phyloP scores from a whole-genome alignment of 2,113 vertebrate species.

The Ageneiosus marmoratus region DNA sequence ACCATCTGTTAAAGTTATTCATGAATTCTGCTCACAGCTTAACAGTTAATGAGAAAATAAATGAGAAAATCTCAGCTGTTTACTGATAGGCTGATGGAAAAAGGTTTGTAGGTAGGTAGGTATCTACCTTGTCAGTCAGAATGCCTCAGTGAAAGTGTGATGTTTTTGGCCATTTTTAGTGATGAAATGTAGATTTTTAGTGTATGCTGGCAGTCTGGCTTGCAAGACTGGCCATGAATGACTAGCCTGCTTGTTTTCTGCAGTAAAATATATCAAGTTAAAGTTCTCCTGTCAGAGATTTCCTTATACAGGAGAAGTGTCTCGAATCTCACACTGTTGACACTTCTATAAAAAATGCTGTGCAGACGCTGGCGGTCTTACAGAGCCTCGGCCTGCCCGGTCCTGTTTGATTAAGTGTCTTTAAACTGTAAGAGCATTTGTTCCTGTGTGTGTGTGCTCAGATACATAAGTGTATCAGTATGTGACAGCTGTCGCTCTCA shows the following conservation, averaged over 20 bases:
- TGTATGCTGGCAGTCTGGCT: neutral
- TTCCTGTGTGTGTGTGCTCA: conserved; percentile 4
- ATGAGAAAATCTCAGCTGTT: neutral
- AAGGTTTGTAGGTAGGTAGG: too few species aligned
- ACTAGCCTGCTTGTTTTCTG: conserved; percentile 15
- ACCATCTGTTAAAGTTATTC: neutral
- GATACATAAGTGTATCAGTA: conserved; percentile 7
- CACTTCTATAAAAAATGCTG: neutral
- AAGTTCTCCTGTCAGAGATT: conserved; percentile 23
- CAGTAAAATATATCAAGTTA: conserved; percentile 17
- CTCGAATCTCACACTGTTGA: conserved; percentile 19
- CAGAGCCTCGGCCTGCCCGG: conserved; percentile 5
- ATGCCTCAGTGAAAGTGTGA: neutral
- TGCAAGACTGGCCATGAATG: neutral
- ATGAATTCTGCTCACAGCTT: neutral
- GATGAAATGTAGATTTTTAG: neutral
- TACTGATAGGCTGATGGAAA: neutral
- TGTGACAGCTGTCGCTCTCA: conserved; percentile 34
- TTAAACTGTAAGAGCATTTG: conserved; percentile 15
- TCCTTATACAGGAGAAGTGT: conserved; percentile 23
- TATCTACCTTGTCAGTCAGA: neutral
- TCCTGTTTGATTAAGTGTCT: conserved; percentile 1
- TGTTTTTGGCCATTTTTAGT: neutral
- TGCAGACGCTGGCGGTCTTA: neutral
- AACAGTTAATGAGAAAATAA: neutral